phyloP scores from a whole-genome alignment of 1,140 invertebrate species.

The Lanistes nyassanus region DNA sequence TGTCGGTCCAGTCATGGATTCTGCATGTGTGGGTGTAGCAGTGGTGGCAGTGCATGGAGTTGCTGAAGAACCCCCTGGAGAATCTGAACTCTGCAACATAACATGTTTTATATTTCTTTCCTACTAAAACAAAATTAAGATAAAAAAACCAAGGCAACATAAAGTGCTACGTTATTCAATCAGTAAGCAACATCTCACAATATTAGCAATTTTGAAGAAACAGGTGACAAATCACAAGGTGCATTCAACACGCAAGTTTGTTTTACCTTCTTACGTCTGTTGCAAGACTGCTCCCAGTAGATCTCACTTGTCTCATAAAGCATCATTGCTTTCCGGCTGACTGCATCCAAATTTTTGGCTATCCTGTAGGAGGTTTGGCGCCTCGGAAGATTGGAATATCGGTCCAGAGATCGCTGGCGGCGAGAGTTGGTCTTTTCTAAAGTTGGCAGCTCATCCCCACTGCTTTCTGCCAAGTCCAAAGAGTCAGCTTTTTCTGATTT shows the following conservation, averaged over 20 bases:
- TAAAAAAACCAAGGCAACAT: too few species aligned
- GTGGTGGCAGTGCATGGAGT: too few species aligned
- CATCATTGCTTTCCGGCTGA: conserved; percentile 59
- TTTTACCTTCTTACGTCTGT: conserved; percentile 44
- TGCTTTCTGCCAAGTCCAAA: conserved; percentile 21
- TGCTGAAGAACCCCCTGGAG: too few species aligned
- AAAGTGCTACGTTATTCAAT: too few species aligned
- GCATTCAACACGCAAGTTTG: conserved; percentile 18
- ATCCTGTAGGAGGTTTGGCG: conserved; percentile 51
- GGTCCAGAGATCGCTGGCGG: conserved; percentile 23
- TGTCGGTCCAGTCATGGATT: too few species aligned
- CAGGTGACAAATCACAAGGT: too few species aligned
- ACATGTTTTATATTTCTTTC: too few species aligned
- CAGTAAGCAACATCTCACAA: too few species aligned
- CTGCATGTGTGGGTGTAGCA: too few species aligned
- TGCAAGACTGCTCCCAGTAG: conserved; percentile 42
- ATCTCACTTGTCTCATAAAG: conserved; percentile 58
- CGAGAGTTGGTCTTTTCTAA: conserved; percentile 24
- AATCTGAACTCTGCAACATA: too few species aligned
- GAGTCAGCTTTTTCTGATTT: background rate
- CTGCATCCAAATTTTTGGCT: conserved; percentile 60
- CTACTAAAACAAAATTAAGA: too few species aligned
- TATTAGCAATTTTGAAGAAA: too few species aligned
- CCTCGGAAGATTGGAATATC: conserved; percentile 48
- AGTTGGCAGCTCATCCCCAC: conserved; percentile 29